phyloP scores from a whole-genome alignment of 1,140 invertebrate species.

The Armadillidium nasatum region DNA sequence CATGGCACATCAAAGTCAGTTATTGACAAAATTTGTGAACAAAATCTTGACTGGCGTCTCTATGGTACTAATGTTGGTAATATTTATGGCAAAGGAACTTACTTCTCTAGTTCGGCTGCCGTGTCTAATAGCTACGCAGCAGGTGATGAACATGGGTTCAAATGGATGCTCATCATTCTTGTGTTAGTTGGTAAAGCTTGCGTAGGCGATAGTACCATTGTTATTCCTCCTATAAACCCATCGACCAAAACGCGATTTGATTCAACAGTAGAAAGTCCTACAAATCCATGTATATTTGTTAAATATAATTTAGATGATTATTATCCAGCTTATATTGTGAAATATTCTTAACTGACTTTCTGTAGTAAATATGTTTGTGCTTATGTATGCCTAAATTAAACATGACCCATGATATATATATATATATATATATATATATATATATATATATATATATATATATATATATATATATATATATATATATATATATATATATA shows the following conservation, averaged over 20 bases:
- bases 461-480: too few species aligned
- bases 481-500: too few species aligned
- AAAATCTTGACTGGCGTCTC: conserved; percentile 40
- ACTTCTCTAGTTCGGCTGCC: conserved; percentile 34
- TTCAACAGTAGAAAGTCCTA: conserved; percentile 31
- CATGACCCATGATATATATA: too few species aligned
- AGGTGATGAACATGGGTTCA: conserved; percentile 1
- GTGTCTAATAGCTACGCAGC: conserved; percentile 29
- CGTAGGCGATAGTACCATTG: conserved; percentile 28
- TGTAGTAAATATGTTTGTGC: too few species aligned
- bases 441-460: too few species aligned
- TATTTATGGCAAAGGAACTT: conserved; percentile 37
- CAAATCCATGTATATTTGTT: conserved; percentile 33
- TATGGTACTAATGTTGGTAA: conserved; percentile 39
- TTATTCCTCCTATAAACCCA: conserved; percentile 30
- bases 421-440: too few species aligned
- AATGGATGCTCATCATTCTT: conserved; percentile 30
- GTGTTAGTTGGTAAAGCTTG: conserved; percentile 36
- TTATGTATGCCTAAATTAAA: too few species aligned
- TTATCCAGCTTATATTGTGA: conserved; percentile 40
- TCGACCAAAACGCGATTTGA: conserved; percentile 28
- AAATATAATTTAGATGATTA: conserved; percentile 44
- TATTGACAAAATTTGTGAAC: conserved; percentile 33
- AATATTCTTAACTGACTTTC: not conserved
- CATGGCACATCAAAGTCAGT: conserved; percentile 36